Conservation (phyloP, 2,797 vertebrate species). For the Pipistrellus pygmaeus region DNA sequence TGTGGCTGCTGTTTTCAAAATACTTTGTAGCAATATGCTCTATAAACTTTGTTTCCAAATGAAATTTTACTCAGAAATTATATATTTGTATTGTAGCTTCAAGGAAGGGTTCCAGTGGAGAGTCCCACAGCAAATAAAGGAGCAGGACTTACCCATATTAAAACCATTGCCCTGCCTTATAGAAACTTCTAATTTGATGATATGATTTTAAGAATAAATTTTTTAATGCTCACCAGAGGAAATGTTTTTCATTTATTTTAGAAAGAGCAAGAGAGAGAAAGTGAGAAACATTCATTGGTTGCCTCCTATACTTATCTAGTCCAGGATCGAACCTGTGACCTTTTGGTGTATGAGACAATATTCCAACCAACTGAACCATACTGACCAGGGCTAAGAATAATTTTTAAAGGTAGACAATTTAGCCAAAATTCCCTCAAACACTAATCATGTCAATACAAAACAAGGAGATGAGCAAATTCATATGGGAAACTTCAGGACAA, state of each 20-base stretch:
- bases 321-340: neutral
- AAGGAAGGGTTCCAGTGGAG: neutral
- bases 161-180: neutral
- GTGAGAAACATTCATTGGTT: neutral
- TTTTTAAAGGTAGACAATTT: conserved; percentile 30
- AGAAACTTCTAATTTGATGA: neutral
- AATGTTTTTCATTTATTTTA: neutral
- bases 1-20: conserved; percentile 8
- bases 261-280: neutral
- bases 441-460: neutral
- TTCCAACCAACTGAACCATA: neutral
- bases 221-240: neutral
- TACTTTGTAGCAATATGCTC: neutral
- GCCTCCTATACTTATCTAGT: neutral
- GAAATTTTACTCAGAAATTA: conserved; percentile 12
- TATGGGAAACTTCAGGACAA: neutral
- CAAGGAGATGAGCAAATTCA: neutral
- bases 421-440: neutral
- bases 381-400: neutral
- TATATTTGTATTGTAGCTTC: neutral
- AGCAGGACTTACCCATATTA: neutral
- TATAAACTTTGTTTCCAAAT: neutral
- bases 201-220: neutral
- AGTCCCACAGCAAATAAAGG: neutral
- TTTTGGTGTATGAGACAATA: neutral